Evolutionary conservation across 2,113 vertebrate species (phyloP).

Genomic region (Danionella cerebrum): DNA sequence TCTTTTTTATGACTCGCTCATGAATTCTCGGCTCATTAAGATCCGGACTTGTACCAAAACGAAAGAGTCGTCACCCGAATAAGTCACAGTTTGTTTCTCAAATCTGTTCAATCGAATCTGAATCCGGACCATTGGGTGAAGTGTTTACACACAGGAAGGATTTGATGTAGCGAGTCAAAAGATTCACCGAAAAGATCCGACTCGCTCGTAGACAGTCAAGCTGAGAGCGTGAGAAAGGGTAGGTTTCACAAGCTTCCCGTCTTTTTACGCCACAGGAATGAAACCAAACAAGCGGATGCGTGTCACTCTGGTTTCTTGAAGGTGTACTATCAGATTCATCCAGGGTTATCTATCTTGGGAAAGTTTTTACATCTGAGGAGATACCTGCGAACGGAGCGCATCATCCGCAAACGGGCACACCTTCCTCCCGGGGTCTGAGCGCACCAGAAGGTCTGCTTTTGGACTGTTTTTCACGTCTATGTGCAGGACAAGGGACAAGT

Average conservation of each 20-base stretch:
- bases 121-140: not conserved
- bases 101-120: too few species aligned
- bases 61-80: too few species aligned
- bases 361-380: constrained; percentile 13
- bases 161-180: not conserved
- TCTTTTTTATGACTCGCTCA: not conserved
- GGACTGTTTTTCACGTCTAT: not conserved
- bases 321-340: not conserved
- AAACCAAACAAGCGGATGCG: not conserved
- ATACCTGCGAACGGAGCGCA: not conserved
- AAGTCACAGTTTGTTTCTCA: too few species aligned
- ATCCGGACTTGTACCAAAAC: not conserved
- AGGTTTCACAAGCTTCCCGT: not conserved
- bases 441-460: not conserved
- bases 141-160: not conserved
- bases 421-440: not conserved
- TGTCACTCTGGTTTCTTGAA: not conserved
- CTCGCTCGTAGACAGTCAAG: not conserved
- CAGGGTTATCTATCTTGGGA: too few species aligned
- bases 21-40: not conserved
- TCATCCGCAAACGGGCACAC: not conserved
- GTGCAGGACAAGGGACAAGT: not conserved
- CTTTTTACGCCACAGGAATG: not conserved
- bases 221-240: not conserved
- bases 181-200: not conserved